These are phyloP conservation scores for Ferrisia virgata DNA, from an alignment of 2,888 invertebrate genomes.

Conservation along the genomic window DNA sequence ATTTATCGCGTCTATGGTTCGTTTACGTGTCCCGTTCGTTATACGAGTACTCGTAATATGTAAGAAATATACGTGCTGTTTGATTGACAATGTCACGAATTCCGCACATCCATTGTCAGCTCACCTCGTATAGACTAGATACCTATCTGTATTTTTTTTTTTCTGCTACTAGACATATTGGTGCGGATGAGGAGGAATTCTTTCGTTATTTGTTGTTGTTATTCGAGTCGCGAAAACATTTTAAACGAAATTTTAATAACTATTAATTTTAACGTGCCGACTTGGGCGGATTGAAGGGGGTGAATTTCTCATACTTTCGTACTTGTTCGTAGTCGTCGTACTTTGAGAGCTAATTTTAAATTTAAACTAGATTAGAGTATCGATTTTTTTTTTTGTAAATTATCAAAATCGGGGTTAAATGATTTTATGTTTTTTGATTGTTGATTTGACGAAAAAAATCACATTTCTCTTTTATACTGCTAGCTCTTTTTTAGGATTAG, in stretches of 20 bases:
- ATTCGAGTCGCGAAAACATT: not conserved
- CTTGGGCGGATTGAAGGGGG: not conserved
- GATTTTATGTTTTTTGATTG: too few relatives aligned
- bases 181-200: not conserved
- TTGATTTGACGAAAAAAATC: too few relatives aligned
- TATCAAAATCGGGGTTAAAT: too few relatives aligned
- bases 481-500: too few relatives aligned
- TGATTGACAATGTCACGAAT: not conserved
- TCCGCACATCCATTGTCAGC: not conserved
- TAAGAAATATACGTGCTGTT: not conserved
- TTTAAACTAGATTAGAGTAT: too few relatives aligned
- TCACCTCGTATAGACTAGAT: not conserved
- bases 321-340: too few relatives aligned
- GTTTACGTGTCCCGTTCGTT: constrained; percentile 17
- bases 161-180: not conserved
- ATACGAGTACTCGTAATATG: too few relatives aligned
- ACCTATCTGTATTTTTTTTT: not conserved
- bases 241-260: not conserved
- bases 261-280: too few relatives aligned
- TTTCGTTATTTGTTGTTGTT: not conserved
- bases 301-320: not conserved
- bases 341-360: too few relatives aligned
- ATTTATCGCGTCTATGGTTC: not conserved
- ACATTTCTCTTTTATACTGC: too few relatives aligned
- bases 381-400: too few relatives aligned